Percentiles rank a stretch among this genome's conserved stretches.
phyloP scores from a whole-genome alignment of 2,888 invertebrate genomes.

The Cantharis rufa region DNA sequence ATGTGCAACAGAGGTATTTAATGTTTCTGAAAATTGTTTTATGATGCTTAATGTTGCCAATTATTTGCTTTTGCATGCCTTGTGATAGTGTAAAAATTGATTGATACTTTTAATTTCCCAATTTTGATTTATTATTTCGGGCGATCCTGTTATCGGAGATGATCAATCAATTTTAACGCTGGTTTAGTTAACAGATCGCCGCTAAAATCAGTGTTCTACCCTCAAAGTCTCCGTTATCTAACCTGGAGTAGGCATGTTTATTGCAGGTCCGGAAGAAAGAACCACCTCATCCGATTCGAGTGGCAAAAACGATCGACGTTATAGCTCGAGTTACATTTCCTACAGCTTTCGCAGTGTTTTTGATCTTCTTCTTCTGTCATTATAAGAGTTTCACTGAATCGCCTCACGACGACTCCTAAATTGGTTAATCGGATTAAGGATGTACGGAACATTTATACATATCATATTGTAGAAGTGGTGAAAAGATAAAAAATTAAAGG shows the following conservation, averaged over 20 bases:
- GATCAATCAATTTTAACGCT: not conserved
- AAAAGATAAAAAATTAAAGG: slow-evolving; percentile 21
- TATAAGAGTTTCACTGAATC: slow-evolving; percentile 83
- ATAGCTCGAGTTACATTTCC: slow-evolving; percentile 94
- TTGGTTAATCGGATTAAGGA: slow-evolving; percentile 5
- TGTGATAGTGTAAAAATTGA: not conserved
- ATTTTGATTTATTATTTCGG: not conserved
- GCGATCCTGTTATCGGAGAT: not conserved
- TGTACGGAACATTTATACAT: slow-evolving; percentile 16
- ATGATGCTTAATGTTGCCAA: slow-evolving; percentile 1
- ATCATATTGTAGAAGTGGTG: slow-evolving; percentile 29
- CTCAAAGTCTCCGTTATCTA: slow-evolving; percentile 39
- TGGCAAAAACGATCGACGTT: slow-evolving; percentile 93
- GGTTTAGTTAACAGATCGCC: slow-evolving; percentile 7
- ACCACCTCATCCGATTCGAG: slow-evolving; percentile 89
- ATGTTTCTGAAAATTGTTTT: not conserved
- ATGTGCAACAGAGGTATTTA: slow-evolving; percentile 79
- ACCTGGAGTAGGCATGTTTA: slow-evolving; percentile 70
- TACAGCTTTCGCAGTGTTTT: slow-evolving; percentile 88
- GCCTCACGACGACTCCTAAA: slow-evolving; percentile 39
- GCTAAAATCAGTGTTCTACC: slow-evolving; percentile 25
- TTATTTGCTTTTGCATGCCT: slow-evolving; percentile 5
- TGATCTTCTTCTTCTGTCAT: slow-evolving; percentile 94
- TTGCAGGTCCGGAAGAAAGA: slow-evolving; percentile 89
- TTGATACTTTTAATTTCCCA: not conserved